Percentiles rank a stretch among this genome's conserved stretches.
These are phyloP conservation scores for Ranitomeya imitator DNA, from an alignment of 2,113 vertebrate genomes.

Conservation along the genomic window DNA sequence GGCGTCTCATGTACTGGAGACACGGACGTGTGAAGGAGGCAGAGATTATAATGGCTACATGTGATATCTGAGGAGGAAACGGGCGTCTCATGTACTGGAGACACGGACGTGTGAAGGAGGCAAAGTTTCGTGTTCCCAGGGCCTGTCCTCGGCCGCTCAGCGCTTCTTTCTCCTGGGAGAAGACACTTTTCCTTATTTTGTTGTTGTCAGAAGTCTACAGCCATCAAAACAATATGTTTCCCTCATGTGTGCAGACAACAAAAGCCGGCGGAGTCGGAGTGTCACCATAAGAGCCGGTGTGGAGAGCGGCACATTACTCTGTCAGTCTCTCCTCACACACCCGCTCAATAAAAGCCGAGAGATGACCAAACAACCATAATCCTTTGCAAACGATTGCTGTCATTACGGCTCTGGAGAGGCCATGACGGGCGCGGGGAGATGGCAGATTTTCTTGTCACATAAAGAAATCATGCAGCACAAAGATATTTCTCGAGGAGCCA, in stretches of 20 bases:
- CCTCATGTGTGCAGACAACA: constrained; percentile 9
- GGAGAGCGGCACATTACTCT: constrained; percentile 41
- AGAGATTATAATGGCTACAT: too few relatives aligned
- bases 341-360: constrained; percentile 17
- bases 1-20: too few relatives aligned
- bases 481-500: neutral
- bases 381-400: constrained; percentile 2
- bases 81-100: too few relatives aligned
- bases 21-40: too few relatives aligned
- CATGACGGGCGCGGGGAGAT: neutral
- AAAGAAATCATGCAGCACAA: too few relatives aligned
- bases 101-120: neutral
- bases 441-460: too few relatives aligned
- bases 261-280: constrained; percentile 9
- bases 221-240: constrained; percentile 39
- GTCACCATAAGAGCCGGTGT: neutral
- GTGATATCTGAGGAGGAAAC: too few relatives aligned
- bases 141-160: neutral
- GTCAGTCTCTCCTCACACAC: constrained; percentile 2
- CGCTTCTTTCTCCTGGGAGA: constrained; percentile 8
- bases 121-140: neutral
- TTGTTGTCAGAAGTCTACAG: constrained; percentile 41
- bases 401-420: neutral
- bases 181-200: constrained; percentile 4
- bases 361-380: constrained; percentile 17